Evolutionary conservation across 1,140 invertebrate genomes (phyloP).

Genomic region (Galleria mellonella): DNA sequence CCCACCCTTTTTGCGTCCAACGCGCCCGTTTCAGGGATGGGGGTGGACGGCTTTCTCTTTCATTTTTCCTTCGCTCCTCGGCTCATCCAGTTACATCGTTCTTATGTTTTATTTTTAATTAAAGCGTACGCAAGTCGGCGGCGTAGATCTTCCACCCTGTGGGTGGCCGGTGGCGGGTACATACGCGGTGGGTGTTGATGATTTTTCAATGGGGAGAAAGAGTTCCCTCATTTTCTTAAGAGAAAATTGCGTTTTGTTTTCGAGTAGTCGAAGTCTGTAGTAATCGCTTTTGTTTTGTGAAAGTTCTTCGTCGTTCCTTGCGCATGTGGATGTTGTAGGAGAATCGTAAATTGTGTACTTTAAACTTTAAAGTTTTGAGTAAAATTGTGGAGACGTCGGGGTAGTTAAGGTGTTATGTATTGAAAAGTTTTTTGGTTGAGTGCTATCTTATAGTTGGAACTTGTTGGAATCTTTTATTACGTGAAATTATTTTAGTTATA

Average conservation of each 20-base stretch:
- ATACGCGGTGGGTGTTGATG: conserved; percentile 72
- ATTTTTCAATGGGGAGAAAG: conserved; percentile 74
- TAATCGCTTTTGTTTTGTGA: conserved; percentile 71
- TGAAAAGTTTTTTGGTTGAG: conserved; percentile 23
- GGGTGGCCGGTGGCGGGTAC: conserved; percentile 42
- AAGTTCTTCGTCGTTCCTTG: conserved; percentile 47
- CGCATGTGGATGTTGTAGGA: conserved; percentile 49
- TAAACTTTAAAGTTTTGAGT: conserved; percentile 60
- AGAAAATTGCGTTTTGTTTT: conserved; percentile 74
- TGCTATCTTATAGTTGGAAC: conserved; percentile 4
- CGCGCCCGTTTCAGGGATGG: conserved; percentile 27
- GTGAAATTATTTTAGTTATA: not conserved
- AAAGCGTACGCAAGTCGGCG: conserved; percentile 73
- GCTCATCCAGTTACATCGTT: conserved; percentile 74
- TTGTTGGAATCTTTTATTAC: not conserved
- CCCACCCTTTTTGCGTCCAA: conserved; percentile 12
- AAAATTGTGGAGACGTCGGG: conserved; percentile 41
- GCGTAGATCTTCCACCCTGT: conserved; percentile 54
- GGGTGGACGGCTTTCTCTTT: conserved; percentile 71
- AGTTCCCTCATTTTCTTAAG: conserved; percentile 75
- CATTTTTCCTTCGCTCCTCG: conserved; percentile 73
- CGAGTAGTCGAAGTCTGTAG: conserved; percentile 72
- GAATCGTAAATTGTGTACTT: conserved; percentile 55
- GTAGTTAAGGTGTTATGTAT: conserved; percentile 43
- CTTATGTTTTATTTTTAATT: conserved; percentile 75